Evolutionary conservation across 2,113 vertebrate species (phyloP), one percentile per base, ranked within the genome.

Genomic region (Vicugna pacos): DNA sequence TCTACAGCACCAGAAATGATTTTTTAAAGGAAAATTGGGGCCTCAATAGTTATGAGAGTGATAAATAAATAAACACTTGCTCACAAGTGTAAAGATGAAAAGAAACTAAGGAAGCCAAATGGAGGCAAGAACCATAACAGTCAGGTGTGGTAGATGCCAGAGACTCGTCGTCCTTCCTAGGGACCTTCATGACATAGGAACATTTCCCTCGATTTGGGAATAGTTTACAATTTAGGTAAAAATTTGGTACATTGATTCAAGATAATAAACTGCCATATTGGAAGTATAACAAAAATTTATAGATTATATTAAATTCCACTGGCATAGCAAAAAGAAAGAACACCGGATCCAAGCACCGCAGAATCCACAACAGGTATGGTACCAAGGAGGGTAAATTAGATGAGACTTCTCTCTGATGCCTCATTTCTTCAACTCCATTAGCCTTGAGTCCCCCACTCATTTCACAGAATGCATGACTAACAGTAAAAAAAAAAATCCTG

Each of bases 361-460:
- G 56, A 52, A 35, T 69, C 42, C 38, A 90, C 70, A 84, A 46
- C 65, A 91, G 58, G 38, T 38, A 20, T 26, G 10, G 16, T 83
- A 42, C 42, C n/a, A 77, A 81, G 22, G 24, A 62, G 30, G 28
- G 14, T 69, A 42, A 50, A 69, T 38, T 38, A 75, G 54, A 30
- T 85, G 48, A 92, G 7, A 20, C 19, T 72, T 80, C 19, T 58
- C 69, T 92, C 56, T 52, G 32, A 35, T 28, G 28, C 60, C n/a
- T 85, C 20, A 69, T 94, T 75, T 83, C 30, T 92, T 88, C 69
- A 90, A 13, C 14, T 48, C 30, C 50, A 26, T 65, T 92, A 89
- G 26, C 69, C 1, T 65, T 19, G 12, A 81, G 26, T 89, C 69
- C 52, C 32, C 24, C 48, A 62, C 15, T 95, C 84, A 48, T 32